phyloP scores from a whole-genome alignment of 2,888 invertebrate species.

The Carterocephalus palaemon region DNA sequence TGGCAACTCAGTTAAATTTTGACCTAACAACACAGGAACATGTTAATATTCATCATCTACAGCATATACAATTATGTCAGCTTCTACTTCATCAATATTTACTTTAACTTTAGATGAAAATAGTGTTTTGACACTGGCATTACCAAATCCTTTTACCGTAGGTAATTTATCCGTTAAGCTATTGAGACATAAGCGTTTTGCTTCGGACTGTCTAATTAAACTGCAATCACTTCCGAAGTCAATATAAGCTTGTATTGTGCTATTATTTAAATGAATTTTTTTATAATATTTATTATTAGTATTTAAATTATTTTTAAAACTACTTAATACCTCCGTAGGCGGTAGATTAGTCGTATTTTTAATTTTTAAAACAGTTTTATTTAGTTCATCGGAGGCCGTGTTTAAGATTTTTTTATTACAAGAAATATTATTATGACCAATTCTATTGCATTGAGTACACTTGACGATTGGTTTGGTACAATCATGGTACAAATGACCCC shows the following conservation, averaged over 20 bases:
- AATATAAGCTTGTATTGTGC: neutral
- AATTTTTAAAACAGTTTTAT: neutral
- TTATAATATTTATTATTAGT: constrained; percentile 14
- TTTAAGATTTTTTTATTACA: neutral
- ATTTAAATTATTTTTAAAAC: too few species aligned
- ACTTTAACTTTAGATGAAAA: constrained; percentile 7
- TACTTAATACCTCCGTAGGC: too few species aligned
- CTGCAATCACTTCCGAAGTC: constrained; percentile 20
- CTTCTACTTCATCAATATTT: neutral
- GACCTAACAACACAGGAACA: neutral
- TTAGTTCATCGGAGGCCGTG: too few species aligned
- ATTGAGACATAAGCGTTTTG: constrained; percentile 1
- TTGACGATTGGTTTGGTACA: constrained; percentile 13
- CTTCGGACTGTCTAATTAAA: neutral
- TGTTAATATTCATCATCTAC: neutral
- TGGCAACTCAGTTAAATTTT: constrained; percentile 7
- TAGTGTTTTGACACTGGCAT: constrained; percentile 21
- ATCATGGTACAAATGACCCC: constrained; percentile 7
- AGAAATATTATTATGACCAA: constrained; percentile 13
- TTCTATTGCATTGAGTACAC: constrained; percentile 8
- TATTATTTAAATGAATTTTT: constrained; percentile 1
- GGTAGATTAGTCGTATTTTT: too few species aligned
- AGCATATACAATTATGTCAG: neutral
- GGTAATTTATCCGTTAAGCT: constrained; percentile 17
- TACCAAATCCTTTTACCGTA: constrained; percentile 27